Conservation (phyloP, 1,140 invertebrate species). For the Orius insidiosus region DNA sequence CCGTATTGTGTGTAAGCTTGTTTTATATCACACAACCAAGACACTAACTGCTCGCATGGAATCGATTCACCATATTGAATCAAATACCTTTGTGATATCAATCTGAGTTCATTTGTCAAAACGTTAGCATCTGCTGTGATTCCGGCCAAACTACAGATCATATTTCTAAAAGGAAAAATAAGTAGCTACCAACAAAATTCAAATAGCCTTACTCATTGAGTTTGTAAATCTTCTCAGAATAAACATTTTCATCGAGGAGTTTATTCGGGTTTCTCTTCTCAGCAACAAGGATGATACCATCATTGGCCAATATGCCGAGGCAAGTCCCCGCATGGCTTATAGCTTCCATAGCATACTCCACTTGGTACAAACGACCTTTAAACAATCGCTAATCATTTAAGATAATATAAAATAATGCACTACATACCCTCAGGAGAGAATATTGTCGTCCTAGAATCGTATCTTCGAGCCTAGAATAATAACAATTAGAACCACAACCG, state of each 20-base stretch:
- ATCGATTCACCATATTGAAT: conserved; percentile 96
- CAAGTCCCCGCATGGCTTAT: conserved; percentile 98
- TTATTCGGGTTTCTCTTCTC: conserved; percentile 96
- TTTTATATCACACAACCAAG: conserved; percentile 94
- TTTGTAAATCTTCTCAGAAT: conserved; percentile 98
- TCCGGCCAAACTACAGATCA: conserved; percentile 97
- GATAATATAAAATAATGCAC: conserved; percentile 8
- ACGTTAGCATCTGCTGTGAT: conserved; percentile 99
- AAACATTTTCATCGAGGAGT: conserved; percentile 89
- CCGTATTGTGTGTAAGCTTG: conserved; percentile 87
- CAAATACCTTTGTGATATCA: conserved; percentile 87
- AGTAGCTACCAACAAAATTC: too few relatives aligned
- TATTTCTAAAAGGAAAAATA: conserved; percentile 41
- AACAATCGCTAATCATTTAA: conserved; percentile 18
- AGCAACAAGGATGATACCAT: conserved; percentile 93
- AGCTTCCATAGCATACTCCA: conserved; percentile 99
- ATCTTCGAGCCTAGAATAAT: conserved; percentile 64
- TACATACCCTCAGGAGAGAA: conserved; percentile 86
- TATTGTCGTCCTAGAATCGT: conserved; percentile 98
- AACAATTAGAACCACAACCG: too few relatives aligned
- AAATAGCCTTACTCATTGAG: conserved; percentile 49
- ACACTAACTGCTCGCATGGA: conserved; percentile 95
- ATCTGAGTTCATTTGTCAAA: conserved; percentile 85
- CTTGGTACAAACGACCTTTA: conserved; percentile 87
- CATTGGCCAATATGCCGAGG: conserved; percentile 85